Percentiles rank a stretch among this genome's conserved stretches.
Evolutionary conservation across 2,888 invertebrate species (phyloP).

Genomic region (Neuroscelio doddi): DNA sequence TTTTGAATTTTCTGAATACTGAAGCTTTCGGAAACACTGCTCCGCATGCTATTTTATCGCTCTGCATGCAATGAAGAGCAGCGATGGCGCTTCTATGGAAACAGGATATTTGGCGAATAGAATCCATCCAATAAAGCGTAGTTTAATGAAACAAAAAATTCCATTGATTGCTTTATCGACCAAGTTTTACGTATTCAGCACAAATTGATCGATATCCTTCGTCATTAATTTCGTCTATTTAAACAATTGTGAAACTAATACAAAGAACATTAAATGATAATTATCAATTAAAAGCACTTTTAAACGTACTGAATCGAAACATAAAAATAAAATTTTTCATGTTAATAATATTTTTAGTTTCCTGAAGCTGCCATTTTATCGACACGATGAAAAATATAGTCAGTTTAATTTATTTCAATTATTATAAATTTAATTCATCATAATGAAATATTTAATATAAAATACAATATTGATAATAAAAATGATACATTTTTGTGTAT

Average conservation of each 20-base stretch:
- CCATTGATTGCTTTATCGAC: too few species aligned
- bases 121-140: slow-evolving; percentile 8
- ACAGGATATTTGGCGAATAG: slow-evolving; percentile 1
- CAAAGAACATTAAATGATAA: too few species aligned
- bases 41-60: slow-evolving; percentile 1
- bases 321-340: neutral
- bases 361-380: neutral
- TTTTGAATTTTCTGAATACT: slow-evolving; percentile 17
- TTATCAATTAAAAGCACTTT: too few species aligned
- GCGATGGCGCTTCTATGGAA: slow-evolving; percentile 10
- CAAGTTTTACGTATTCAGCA: too few species aligned
- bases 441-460: neutral
- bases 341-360: neutral
- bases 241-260: too few species aligned
- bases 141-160: too few species aligned
- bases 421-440: neutral
- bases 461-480: neutral
- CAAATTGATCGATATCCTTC: slow-evolving; percentile 22
- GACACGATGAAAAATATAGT: neutral
- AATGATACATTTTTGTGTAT: neutral
- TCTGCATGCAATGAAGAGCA: neutral
- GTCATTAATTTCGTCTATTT: too few species aligned
- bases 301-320: too few species aligned
- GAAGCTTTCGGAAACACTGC: neutral
- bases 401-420: too few species aligned